Evolutionary conservation across 2,888 invertebrate genomes (phyloP), one percentile per base, ranked within the genome.

Genomic region (Dryocosmus kuriphilus): DNA sequence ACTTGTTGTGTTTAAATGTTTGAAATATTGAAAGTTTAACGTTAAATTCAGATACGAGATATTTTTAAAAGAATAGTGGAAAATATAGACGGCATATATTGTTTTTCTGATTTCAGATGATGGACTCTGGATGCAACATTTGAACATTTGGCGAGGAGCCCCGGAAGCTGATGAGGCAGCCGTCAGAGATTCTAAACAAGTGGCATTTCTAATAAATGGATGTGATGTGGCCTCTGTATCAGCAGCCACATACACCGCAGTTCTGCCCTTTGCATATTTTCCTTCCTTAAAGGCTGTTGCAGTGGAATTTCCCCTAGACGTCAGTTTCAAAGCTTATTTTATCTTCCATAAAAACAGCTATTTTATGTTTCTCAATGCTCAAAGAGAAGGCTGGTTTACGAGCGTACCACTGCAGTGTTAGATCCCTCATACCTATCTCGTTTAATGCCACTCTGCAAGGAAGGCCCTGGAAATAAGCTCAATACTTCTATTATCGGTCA

Each of bases 221-320:
- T 89, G 89, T 73, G 89, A 90, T 74, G 84, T 89, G 74, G 86
- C 89, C 35, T 86, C 88, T 35, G 92, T 92, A 38, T 91, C 92
- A 5, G 91, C 92, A 4, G 89, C 96, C 93, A 94, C 94, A 41
- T 97, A 96, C 91, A 95, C 96, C 80, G 94, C 96, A 0, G 94
- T 96, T 60, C 92, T 97, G 79, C 96, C 96, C 75, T 96, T 95
- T 90, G 95, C 94, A 51, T 96, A 95, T 88, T 93, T 96, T 41
- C 94, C 95, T 2, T 94, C 94, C 83, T 90, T 97, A 83, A 94
- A 95, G 86, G 94, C 96, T 14, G 93, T 95, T 63, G 95, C 95
- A 2, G 92, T 97, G 75, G 95, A 96, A 82, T 93, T 97, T 87
- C 97, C 97, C 16, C 90, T 97, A 76, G 97, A 97, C 89, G 96